These are phyloP conservation scores for Colletes collaris DNA, from an alignment of 2,888 invertebrate species.

Conservation along the genomic window DNA sequence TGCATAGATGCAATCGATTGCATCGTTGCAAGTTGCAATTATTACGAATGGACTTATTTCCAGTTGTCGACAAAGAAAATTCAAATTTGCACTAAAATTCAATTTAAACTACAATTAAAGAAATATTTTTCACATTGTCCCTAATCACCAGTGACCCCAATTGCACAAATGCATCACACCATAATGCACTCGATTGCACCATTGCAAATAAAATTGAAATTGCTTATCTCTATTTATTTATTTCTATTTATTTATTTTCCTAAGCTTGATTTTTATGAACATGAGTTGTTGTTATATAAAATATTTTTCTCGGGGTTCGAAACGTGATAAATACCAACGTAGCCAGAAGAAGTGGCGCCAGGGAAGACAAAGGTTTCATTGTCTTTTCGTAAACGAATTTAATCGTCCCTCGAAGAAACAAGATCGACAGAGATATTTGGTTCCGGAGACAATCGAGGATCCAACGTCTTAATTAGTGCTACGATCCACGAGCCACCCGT, in stretches of 20 bases:
- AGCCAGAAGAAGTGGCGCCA: conserved; percentile 55
- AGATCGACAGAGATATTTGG: conserved; percentile 73
- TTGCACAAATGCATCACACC: conserved; percentile 47
- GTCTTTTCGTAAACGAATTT: conserved; percentile 54
- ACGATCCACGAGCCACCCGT: conserved; percentile 58
- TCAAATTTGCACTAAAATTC: too few species aligned
- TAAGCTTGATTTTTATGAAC: too few species aligned
- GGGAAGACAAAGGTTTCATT: conserved; percentile 53
- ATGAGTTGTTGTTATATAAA: too few species aligned
- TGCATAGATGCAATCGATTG: conserved; percentile 46
- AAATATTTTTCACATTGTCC: not conserved
- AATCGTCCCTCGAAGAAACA: conserved; percentile 44
- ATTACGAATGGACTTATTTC: too few species aligned
- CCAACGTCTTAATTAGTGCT: conserved; percentile 79
- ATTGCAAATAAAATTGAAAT: too few species aligned
- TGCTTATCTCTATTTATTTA: too few species aligned
- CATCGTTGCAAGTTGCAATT: too few species aligned
- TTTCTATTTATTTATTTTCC: too few species aligned
- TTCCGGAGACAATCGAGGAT: conserved; percentile 76
- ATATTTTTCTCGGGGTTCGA: not conserved
- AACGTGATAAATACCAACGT: conserved; percentile 12
- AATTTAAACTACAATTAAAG: too few species aligned
- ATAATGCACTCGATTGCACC: conserved; percentile 6
- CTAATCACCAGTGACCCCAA: conserved; percentile 45
- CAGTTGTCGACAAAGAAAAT: too few species aligned